Base-by-base conservation (phyloP, 1,140 invertebrate genomes). In the Pogonomyrmex californicus region DNA sequence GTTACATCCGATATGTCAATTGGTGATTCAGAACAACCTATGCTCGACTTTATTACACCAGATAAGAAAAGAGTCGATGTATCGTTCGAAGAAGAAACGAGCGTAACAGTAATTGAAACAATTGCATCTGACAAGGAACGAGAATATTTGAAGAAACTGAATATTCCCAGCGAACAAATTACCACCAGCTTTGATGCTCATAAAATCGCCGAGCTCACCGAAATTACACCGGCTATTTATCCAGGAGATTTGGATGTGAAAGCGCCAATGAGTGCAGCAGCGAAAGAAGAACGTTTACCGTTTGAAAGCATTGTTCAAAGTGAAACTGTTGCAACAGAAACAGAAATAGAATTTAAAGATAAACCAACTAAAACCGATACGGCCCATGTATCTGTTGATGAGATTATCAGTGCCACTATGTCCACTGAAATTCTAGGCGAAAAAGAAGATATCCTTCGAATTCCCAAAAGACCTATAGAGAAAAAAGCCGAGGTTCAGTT, bases 301-400 rank as follows among this genome's bases (percentile, higher is more conserved):
- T 95, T 96, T 38, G 96, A 96, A 91, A 94, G 96, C 87, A 85
- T 96, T 23, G 92, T 96, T 65, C 94, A 95, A 86, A 94, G 93
- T 10, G 95, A 96, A 93, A 93, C 94, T 38, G 85, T 95, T 47
- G 87, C 95, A 54, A 94, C 95, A 2, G 96, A 96, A 91, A 95
- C 95, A 75, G 96, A 96, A 93, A 92, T 92, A 60, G 87, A 92
- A 63, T 95, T 96, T 65, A 88, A 90, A 54, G 91, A 94, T 10
- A 93, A 93, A 85, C 85, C 91, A 6, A 60, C 86, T 23, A 76
- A 93, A 7, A 91, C 92, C 4, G 95, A 95, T 73, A 94, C 62
- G 58, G 96, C 96, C 14, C 92, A 93, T 44, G 68, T 96, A 36
- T 87, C 85, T 12, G 91, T 96, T 62, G 93, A 92, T 58, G 95